These are phyloP conservation scores for Speoplatyrhinus poulsoni DNA, from an alignment of 2,113 vertebrate genomes.

Conservation along the genomic window DNA sequence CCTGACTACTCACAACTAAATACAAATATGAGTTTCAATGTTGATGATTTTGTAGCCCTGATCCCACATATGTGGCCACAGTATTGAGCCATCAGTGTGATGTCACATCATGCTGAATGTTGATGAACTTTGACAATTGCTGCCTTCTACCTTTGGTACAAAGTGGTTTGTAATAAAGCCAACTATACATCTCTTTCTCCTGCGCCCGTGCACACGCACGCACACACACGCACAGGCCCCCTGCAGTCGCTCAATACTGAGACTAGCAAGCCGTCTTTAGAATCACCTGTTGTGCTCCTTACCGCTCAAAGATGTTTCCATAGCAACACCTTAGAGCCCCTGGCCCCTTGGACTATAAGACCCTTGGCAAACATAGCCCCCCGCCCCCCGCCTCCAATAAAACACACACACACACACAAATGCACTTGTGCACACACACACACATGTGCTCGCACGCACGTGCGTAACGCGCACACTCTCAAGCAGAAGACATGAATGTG, in stretches of 20 bases:
- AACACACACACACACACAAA: conserved; percentile 1
- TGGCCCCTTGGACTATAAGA: conserved; percentile 66
- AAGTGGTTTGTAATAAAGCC: conserved; percentile 41
- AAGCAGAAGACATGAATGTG: conserved; percentile 63
- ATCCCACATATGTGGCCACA: too few species aligned
- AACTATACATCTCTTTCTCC: conserved; percentile 14
- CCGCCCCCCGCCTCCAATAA: conserved; percentile 7
- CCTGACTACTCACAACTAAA: too few species aligned
- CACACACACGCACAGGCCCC: conserved; percentile 41
- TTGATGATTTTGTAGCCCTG: too few species aligned
- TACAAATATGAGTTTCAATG: too few species aligned
- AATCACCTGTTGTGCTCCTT: conserved; percentile 77
- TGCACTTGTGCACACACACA: conserved; percentile 35
- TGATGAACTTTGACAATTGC: conserved; percentile 58
- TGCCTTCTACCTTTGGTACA: conserved; percentile 54
- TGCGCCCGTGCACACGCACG: neutral
- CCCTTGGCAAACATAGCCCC: conserved; percentile 64
- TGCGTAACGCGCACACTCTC: conserved; percentile 40
- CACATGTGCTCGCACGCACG: conserved; percentile 36
- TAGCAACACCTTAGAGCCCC: conserved; percentile 64
- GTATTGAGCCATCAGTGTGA: too few species aligned
- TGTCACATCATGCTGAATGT: too few species aligned
- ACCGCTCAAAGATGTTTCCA: conserved; percentile 72
- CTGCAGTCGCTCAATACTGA: conserved; percentile 44
- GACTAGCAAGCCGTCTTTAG: conserved; percentile 48